Percentiles rank a stretch among this genome's conserved stretches.
Conservation (phyloP, 2,797 vertebrate genomes). For the Phoeniculus purpureus region DNA sequence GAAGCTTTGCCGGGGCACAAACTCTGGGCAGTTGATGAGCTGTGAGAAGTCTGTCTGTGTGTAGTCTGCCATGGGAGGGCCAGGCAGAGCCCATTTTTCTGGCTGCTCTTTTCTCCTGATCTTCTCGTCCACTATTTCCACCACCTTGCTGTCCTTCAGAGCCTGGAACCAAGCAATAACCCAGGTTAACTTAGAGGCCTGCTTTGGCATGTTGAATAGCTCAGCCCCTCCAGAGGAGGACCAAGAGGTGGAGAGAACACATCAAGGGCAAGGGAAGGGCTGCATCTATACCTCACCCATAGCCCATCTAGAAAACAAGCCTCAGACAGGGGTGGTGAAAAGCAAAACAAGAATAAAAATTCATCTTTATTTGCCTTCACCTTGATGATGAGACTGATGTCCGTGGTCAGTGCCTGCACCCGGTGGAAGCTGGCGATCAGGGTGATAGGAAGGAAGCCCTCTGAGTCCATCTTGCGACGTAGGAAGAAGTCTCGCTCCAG, state of each 20-base stretch:
- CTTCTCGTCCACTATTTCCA: conserved; percentile 94
- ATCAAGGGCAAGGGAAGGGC: neutral
- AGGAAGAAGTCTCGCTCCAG: conserved; percentile 96
- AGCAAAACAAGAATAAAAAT: neutral
- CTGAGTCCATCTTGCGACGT: conserved; percentile 94
- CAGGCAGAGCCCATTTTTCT: conserved; percentile 93
- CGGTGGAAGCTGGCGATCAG: conserved; percentile 95
- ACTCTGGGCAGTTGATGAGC: conserved; percentile 96
- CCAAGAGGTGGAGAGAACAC: neutral
- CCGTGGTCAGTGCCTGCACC: conserved; percentile 95
- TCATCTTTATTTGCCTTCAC: conserved; percentile 64
- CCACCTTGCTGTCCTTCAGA: conserved; percentile 94
- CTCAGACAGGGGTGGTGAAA: neutral
- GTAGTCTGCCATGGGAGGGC: conserved; percentile 84
- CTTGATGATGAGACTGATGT: conserved; percentile 90
- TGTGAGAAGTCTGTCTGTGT: conserved; percentile 94
- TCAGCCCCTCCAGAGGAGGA: neutral
- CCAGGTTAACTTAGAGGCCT: neutral
- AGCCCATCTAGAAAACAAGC: neutral
- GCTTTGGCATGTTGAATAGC: fast-evolving
- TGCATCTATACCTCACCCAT: neutral
- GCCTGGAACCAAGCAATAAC: conserved; percentile 77
- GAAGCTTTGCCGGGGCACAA: conserved; percentile 87
- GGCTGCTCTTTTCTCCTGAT: conserved; percentile 93
- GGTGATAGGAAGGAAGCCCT: conserved; percentile 91